Percentiles rank a stretch among this genome's conserved stretches.
These are phyloP conservation scores for Callipepla squamata DNA, from an alignment of 2,113 vertebrate species.

Conservation along the genomic window DNA sequence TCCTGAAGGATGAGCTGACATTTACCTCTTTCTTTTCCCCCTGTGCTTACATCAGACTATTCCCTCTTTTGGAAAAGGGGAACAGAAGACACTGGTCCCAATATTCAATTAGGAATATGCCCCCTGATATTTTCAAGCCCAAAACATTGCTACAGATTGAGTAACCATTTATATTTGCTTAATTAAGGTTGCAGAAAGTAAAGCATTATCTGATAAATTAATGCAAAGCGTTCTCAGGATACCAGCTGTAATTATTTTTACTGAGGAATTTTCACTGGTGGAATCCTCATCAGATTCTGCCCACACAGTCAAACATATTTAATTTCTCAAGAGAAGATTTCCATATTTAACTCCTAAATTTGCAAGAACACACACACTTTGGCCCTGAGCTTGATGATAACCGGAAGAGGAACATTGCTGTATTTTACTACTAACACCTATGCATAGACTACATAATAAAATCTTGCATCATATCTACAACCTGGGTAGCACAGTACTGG, in stretches of 20 bases:
- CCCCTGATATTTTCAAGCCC: background rate
- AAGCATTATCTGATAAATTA: conserved; percentile 53
- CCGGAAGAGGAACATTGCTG: background rate
- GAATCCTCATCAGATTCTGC: conserved; percentile 41
- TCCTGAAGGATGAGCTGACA: conserved; percentile 10
- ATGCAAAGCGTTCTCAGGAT: conserved; percentile 23
- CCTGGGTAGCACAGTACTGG: background rate
- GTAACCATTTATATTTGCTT: conserved; percentile 41
- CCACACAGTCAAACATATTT: background rate
- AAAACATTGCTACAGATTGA: background rate
- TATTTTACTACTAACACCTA: background rate
- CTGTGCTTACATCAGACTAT: background rate
- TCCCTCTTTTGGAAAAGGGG: background rate
- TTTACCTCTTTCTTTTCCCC: background rate
- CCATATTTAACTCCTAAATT: conserved; percentile 6
- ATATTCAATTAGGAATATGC: conserved; percentile 11
- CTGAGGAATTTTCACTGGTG: conserved; percentile 2
- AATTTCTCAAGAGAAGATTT: conserved; percentile 37
- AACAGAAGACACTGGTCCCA: background rate
- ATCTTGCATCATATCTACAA: background rate
- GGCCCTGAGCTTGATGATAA: background rate
- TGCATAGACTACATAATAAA: background rate
- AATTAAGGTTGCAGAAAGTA: conserved; percentile 42
- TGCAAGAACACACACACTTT: background rate
- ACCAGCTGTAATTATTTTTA: conserved; percentile 53